Percentiles rank a stretch among this genome's conserved stretches.
phyloP scores from a whole-genome alignment of 1,140 invertebrate species.

The Cotesia chilonis region DNA sequence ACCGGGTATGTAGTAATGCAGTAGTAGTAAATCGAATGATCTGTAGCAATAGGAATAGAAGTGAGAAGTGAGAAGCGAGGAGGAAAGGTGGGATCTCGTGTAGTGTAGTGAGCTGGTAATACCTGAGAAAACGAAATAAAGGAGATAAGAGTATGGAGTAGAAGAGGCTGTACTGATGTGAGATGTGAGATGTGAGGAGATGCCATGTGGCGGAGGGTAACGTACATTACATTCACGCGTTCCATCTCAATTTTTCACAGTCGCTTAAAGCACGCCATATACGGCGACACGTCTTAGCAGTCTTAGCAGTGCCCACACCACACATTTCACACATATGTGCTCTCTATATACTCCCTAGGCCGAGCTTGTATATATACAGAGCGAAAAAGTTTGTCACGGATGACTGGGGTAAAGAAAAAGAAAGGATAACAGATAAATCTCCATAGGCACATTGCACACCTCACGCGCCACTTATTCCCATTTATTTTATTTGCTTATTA shows the following conservation, averaged over 20 bases:
- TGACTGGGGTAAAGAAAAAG: background rate
- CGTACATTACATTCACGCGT: slow-evolving; percentile 23
- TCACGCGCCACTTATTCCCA: slow-evolving; percentile 16
- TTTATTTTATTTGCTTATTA: slow-evolving; percentile 12
- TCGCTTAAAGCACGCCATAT: slow-evolving; percentile 21
- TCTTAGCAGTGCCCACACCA: too few relatives aligned
- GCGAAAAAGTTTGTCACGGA: background rate
- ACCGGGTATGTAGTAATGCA: too few relatives aligned
- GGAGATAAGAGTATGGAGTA: too few relatives aligned
- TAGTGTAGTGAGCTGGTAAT: background rate
- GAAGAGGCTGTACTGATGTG: too few relatives aligned
- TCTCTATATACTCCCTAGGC: background rate
- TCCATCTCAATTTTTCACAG: slow-evolving; percentile 29
- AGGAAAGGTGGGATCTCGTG: slow-evolving; percentile 1
- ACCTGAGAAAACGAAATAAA: background rate
- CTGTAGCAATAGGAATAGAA: background rate
- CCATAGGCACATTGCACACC: background rate
- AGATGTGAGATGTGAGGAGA: too few relatives aligned
- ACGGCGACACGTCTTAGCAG: slow-evolving; percentile 14
- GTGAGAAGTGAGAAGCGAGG: too few relatives aligned
- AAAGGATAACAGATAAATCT: slow-evolving; percentile 14
- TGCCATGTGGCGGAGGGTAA: background rate
- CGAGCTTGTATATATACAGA: background rate
- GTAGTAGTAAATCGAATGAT: slow-evolving; percentile 13
- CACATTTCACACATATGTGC: too few relatives aligned